phyloP scores from a whole-genome alignment of 2,888 invertebrate genomes.

The Biston stratarius region DNA sequence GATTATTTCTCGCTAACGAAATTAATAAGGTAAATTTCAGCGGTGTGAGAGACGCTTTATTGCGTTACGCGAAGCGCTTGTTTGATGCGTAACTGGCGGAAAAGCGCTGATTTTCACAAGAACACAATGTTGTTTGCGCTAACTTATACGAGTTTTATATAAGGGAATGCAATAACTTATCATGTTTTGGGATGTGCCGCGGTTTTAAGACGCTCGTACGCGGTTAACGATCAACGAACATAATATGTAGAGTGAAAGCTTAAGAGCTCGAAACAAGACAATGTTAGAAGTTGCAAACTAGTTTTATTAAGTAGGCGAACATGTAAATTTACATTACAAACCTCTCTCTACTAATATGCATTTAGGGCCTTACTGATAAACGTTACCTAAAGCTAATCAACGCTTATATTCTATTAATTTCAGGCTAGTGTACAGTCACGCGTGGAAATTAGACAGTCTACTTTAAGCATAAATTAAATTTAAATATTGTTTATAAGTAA shows the following conservation, averaged over 20 bases:
- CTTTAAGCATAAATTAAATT: too few species aligned
- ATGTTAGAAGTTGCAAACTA: slow-evolving; percentile 18
- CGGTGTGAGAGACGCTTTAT: slow-evolving; percentile 65
- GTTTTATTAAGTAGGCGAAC: not conserved
- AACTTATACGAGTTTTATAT: slow-evolving; percentile 40
- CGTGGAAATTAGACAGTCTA: too few species aligned
- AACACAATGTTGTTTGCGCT: slow-evolving; percentile 36
- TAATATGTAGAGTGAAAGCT: slow-evolving; percentile 38
- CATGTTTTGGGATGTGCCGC: slow-evolving; percentile 43
- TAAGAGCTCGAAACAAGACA: slow-evolving; percentile 22
- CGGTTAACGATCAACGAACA: slow-evolving; percentile 36
- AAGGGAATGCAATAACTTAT: slow-evolving; percentile 45
- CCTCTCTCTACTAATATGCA: too few species aligned
- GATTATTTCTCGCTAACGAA: slow-evolving; percentile 77
- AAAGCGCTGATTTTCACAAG: slow-evolving; percentile 34
- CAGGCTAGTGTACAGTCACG: too few species aligned
- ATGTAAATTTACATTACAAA: too few species aligned
- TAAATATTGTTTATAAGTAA: too few species aligned
- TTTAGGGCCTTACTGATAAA: too few species aligned
- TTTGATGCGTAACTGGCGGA: slow-evolving; percentile 62
- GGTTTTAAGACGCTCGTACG: slow-evolving; percentile 42
- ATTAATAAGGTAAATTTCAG: slow-evolving; percentile 78
- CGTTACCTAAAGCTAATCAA: too few species aligned
- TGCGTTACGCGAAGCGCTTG: slow-evolving; percentile 66
- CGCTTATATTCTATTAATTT: too few species aligned